These are phyloP conservation scores for Lasioglossum morio DNA, from an alignment of 2,888 invertebrate genomes.

Conservation along the genomic window DNA sequence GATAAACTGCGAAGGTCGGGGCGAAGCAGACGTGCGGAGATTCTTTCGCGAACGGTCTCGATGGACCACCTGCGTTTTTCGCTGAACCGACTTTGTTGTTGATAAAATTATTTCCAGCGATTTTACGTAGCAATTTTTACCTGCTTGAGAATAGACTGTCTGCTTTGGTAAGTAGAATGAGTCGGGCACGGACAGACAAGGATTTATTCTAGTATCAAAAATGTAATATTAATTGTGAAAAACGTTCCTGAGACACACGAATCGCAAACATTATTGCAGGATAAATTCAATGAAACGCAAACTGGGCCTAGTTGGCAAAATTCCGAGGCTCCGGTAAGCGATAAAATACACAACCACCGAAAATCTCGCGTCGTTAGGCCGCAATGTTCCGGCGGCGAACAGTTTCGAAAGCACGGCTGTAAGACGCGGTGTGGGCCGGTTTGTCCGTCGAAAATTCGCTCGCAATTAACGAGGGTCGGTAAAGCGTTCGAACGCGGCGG, in stretches of 20 bases:
- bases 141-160: too few species aligned
- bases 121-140: not conserved
- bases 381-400: not conserved
- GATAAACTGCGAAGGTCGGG: slow-evolving; percentile 28
- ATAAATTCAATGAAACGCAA: not conserved
- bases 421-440: not conserved
- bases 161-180: not conserved
- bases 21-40: slow-evolving; percentile 42
- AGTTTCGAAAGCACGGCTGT: not conserved
- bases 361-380: not conserved
- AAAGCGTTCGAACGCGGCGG: not conserved
- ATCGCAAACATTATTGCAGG: not conserved
- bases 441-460: slow-evolving; percentile 1
- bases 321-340: not conserved
- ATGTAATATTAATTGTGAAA: too few species aligned
- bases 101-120: not conserved
- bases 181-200: too few species aligned
- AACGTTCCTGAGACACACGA: too few species aligned
- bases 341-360: not conserved
- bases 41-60: not conserved
- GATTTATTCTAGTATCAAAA: not conserved
- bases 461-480: not conserved
- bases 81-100: not conserved
- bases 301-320: not conserved
- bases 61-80: slow-evolving; percentile 3